Conservation (phyloP, 1,140 invertebrate species). For the Plodia interpunctella region DNA sequence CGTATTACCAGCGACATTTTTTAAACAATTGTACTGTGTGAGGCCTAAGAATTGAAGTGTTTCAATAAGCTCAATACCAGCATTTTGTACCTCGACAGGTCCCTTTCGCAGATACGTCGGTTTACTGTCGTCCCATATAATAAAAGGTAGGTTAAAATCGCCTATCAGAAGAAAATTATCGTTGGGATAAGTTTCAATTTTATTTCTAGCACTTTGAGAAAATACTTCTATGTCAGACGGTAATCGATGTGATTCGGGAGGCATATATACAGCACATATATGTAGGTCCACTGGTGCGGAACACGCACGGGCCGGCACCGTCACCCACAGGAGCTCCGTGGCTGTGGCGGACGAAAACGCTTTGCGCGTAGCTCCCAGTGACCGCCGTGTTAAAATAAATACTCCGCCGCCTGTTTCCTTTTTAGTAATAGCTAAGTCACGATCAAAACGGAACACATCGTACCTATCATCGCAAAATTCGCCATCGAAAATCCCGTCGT, state of each 20-base stretch:
- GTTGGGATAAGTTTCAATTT: neutral
- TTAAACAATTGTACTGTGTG: slow-evolving; percentile 10
- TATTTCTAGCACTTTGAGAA: no score
- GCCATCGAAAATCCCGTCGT: no score
- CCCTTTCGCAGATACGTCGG: slow-evolving; percentile 7
- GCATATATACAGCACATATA: neutral
- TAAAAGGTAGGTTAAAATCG: slow-evolving; percentile 19
- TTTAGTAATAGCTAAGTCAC: no score
- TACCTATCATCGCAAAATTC: no score
- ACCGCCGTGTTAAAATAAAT: no score
- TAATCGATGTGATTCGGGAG: neutral
- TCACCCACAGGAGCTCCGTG: slow-evolving; percentile 5
- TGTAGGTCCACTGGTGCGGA: neutral
- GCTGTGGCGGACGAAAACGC: neutral
- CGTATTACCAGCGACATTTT: slow-evolving; percentile 8
- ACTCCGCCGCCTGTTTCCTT: no score
- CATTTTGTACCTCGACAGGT: slow-evolving; percentile 9
- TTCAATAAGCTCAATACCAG: slow-evolving; percentile 1
- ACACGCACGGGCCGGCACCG: neutral
- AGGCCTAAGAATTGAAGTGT: slow-evolving; percentile 6
- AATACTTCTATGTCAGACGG: neutral
- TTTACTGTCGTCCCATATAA: slow-evolving; percentile 9
- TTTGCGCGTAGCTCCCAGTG: no score
- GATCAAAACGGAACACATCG: no score
- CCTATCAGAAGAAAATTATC: slow-evolving; percentile 14